Evolutionary conservation across 1,140 invertebrate genomes (phyloP).

Genomic region (Dryas iulia): DNA sequence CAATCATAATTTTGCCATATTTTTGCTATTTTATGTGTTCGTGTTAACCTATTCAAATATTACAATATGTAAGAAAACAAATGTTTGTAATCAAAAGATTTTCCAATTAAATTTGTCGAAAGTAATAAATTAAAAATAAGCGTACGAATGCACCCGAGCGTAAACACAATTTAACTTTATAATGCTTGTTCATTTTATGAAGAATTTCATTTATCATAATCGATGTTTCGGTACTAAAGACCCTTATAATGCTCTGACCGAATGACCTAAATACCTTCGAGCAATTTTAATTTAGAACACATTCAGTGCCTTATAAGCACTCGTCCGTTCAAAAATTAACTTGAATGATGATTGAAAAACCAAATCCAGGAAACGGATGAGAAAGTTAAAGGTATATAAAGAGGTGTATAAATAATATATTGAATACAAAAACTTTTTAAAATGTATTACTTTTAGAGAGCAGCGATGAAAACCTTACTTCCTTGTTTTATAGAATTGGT

Average conservation of each 20-base stretch:
- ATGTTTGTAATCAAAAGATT: too few species aligned
- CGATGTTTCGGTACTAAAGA: slow-evolving; percentile 26
- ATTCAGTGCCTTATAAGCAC: slow-evolving; percentile 18
- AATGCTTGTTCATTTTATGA: slow-evolving; percentile 1
- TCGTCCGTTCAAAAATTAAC: slow-evolving; percentile 18
- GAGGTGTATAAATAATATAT: background rate
- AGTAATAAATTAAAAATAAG: too few species aligned
- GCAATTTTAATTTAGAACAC: slow-evolving; percentile 27
- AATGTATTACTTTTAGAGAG: background rate
- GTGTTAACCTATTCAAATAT: too few species aligned
- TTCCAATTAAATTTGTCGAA: too few species aligned
- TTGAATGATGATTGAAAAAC: slow-evolving; percentile 18
- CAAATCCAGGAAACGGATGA: slow-evolving; percentile 16
- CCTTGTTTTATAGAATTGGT: background rate
- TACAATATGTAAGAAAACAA: too few species aligned
- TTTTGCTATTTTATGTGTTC: too few species aligned
- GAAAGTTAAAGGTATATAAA: background rate
- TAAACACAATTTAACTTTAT: slow-evolving; percentile 17
- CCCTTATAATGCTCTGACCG: slow-evolving; percentile 27
- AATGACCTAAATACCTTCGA: slow-evolving; percentile 30
- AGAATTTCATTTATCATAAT: slow-evolving; percentile 35
- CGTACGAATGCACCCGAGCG: background rate
- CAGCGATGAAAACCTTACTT: background rate
- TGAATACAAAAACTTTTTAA: background rate
- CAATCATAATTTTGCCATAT: too few species aligned